Evolutionary conservation across 2,888 invertebrate species (phyloP).

Genomic region (Palloptera scutellata): DNA sequence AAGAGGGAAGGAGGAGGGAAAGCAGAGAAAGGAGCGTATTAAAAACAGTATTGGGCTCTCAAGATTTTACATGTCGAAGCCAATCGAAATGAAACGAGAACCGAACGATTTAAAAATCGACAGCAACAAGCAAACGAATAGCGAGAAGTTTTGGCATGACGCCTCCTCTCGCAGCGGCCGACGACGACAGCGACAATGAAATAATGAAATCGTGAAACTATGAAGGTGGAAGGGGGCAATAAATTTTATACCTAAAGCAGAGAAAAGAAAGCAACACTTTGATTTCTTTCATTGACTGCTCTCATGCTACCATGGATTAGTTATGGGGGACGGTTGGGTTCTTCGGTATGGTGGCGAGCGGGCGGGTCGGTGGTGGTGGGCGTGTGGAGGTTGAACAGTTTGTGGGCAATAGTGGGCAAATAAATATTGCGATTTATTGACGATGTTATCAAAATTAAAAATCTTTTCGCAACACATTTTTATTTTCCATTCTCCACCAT

Average conservation of each 20-base stretch:
- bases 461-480: slow-evolving; percentile 18
- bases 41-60: slow-evolving; percentile 31
- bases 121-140: neutral
- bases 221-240: neutral
- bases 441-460: slow-evolving; percentile 49
- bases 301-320: no score
- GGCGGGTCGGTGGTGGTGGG: no score
- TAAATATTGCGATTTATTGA: slow-evolving; percentile 39
- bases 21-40: slow-evolving; percentile 6
- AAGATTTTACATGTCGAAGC: slow-evolving; percentile 39
- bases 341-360: no score
- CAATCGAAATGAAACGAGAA: slow-evolving; percentile 48
- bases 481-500: slow-evolving; percentile 19
- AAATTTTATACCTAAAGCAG: no score
- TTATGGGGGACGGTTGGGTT: no score
- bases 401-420: no score
- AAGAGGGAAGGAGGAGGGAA: slow-evolving; percentile 16
- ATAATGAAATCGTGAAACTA: neutral
- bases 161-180: neutral
- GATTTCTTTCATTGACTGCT: no score
- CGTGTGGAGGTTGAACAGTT: no score
- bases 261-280: no score
- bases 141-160: neutral
- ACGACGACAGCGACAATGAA: neutral
- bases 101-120: slow-evolving; percentile 14